Evolutionary conservation across 2,797 vertebrate species (phyloP), one percentile per base, ranked within the genome.

Genomic region (Acanthopagrus latus): DNA sequence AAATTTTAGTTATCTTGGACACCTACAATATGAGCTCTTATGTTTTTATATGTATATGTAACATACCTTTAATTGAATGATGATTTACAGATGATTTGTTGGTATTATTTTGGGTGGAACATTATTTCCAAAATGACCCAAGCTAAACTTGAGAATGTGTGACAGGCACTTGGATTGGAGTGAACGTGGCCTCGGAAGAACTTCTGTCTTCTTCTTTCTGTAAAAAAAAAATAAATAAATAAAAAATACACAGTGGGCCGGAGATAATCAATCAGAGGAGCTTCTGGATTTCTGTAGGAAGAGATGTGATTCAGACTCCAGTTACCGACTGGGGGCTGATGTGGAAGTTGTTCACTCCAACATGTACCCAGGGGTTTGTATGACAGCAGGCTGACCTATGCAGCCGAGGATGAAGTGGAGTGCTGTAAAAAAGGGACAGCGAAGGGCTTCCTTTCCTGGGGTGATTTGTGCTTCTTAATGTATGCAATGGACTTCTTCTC

Each of bases 391-490:
- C 72, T 67, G 64, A 79, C 51, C 57, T 59, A 5, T 60, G 44
- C 27, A 50, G 52, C 65, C 56, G 54, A 18, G 14, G 11, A 64
- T 17, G 38, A 57, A 72, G 23, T 21, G 25, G n/a, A 23, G 64
- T 54, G 33, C 38, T 54, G 20, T 68, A 50, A 62, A 44, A 27
- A 52, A 23, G 17, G 7, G 64, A 29, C 48, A 21, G 55, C 33
- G n/a, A 59, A 41, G 33, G 11, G 27, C 27, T 57, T 62, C 21
- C 16, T 23, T 64, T 74, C 54, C 43, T 44, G 14, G 17, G 47
- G 69, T 38, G 21, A 38, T 68, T 47, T 51, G n/a, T 66, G 29
- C 5, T 13, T 70, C 67, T 57, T 66, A 78, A 74, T 81, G 64
- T 71, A 68, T 80, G 64, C 65, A 55, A 13, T n/a, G 23, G 21